Percentiles rank a stretch among this genome's conserved stretches.
phyloP scores from a whole-genome alignment of 2,888 invertebrate genomes.

The Strigamia maritima region DNA sequence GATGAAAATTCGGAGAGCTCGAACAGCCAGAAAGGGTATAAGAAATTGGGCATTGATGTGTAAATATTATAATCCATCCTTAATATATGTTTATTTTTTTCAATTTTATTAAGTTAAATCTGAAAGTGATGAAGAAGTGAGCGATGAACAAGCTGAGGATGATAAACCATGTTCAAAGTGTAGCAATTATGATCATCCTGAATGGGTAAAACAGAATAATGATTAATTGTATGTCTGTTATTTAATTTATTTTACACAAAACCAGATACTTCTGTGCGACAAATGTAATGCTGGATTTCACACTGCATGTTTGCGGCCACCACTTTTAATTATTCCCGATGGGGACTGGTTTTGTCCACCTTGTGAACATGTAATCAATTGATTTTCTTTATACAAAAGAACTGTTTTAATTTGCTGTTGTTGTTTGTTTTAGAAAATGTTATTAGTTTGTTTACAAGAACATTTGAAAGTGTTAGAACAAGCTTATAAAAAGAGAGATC shows the following conservation, averaged over 20 bases:
- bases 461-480: conserved; percentile 60
- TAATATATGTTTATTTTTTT: conserved; percentile 8
- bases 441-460: conserved; percentile 70
- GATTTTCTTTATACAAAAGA: no score
- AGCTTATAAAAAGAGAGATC: conserved; percentile 58
- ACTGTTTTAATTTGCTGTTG: background rate
- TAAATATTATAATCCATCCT: no score
- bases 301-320: conserved; percentile 88
- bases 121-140: conserved; percentile 48
- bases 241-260: conserved; percentile 5
- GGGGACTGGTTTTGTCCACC: conserved; percentile 98
- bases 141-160: conserved; percentile 48
- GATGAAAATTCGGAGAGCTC: conserved; percentile 65
- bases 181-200: conserved; percentile 86
- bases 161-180: conserved; percentile 87
- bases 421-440: conserved; percentile 55
- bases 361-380: conserved; percentile 76
- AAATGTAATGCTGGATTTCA: conserved; percentile 94
- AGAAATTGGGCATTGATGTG: background rate
- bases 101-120: conserved; percentile 46
- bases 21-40: conserved; percentile 75
- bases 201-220: conserved; percentile 61
- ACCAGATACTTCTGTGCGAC: conserved; percentile 86
- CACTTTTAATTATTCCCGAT: conserved; percentile 89
- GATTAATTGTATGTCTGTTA: conserved; percentile 42